A percentile compares a stretch with the other conserved stretches of the same genome.
Conservation (phyloP, 2,113 vertebrate species). For the Salvelinus sp. region DNA sequence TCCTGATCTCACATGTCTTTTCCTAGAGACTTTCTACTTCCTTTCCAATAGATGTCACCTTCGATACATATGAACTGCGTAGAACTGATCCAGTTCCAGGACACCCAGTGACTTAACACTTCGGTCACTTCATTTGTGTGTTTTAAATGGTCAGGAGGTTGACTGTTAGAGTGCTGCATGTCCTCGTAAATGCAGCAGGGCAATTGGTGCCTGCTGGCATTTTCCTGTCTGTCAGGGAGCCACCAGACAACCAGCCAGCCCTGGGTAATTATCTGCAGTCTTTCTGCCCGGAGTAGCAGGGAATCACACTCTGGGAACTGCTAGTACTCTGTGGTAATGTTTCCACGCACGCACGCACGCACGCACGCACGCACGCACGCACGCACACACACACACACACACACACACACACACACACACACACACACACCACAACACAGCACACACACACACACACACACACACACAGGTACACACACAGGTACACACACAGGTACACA, state of each 20-base stretch:
- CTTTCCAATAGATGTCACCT: no score
- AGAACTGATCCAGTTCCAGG: no score
- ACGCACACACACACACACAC: slow-evolving; percentile 9
- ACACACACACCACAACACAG: slow-evolving; percentile 5
- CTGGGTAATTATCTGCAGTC: slow-evolving; percentile 18
- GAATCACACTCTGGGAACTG: slow-evolving; percentile 1
- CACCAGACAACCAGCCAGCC: background rate
- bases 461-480: background rate
- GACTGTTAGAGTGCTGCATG: background rate
- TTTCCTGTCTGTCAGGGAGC: background rate
- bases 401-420: slow-evolving; percentile 12
- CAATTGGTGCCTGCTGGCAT: background rate
- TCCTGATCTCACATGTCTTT: slow-evolving; percentile 16
- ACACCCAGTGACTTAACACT: no score
- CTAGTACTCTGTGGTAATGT: background rate
- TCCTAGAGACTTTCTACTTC: slow-evolving; percentile 25
- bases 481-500: slow-evolving; percentile 20
- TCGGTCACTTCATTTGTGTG: background rate
- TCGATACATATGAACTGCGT: no score
- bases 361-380: background rate
- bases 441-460: background rate
- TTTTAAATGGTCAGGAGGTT: background rate
- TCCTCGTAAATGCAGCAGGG: background rate
- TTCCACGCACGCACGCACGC: background rate
- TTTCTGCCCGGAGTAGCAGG: background rate